Evolutionary conservation across 2,113 vertebrate genomes (phyloP).

Genomic region (Enhydra lutris): DNA sequence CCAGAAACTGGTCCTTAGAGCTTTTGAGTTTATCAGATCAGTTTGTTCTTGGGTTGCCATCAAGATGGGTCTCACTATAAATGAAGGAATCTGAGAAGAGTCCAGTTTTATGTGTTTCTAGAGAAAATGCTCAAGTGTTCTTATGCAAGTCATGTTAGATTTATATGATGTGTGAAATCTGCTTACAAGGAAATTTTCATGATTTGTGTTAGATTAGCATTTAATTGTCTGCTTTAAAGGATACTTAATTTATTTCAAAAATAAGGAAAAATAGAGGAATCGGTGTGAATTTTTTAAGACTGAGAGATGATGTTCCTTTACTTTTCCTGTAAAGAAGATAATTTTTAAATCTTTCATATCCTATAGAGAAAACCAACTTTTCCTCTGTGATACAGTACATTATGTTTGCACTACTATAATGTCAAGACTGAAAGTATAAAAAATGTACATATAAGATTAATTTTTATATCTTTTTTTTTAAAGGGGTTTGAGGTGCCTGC

Average conservation of each 20-base stretch:
- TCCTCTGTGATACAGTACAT: neutral
- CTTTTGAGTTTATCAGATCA: neutral
- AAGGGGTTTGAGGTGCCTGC: neutral
- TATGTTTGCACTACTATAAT: slow-evolving; percentile 40
- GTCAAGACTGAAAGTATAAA: neutral
- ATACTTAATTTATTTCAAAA: slow-evolving; percentile 5
- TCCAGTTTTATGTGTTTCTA: neutral
- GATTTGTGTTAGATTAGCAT: slow-evolving; percentile 30
- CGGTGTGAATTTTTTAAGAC: slow-evolving; percentile 6
- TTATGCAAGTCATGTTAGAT: neutral
- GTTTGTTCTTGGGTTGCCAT: neutral
- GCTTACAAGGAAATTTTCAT: slow-evolving; percentile 14
- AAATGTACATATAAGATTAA: neutral
- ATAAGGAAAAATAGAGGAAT: neutral
- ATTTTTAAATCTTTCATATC: neutral
- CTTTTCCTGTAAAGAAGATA: slow-evolving; percentile 23
- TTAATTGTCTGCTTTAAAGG: slow-evolving; percentile 23
- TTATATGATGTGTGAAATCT: neutral
- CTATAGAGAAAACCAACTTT: neutral
- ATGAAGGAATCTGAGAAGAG: neutral
- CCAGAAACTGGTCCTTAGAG: neutral
- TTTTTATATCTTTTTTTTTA: neutral
- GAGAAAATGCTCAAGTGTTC: neutral
- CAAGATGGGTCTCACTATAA: neutral
- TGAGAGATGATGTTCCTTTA: neutral